A percentile compares a stretch with the other conserved stretches of the same genome.
These are phyloP conservation scores for Diphyllodes magnificus DNA, from an alignment of 2,113 vertebrate genomes.

Conservation along the genomic window DNA sequence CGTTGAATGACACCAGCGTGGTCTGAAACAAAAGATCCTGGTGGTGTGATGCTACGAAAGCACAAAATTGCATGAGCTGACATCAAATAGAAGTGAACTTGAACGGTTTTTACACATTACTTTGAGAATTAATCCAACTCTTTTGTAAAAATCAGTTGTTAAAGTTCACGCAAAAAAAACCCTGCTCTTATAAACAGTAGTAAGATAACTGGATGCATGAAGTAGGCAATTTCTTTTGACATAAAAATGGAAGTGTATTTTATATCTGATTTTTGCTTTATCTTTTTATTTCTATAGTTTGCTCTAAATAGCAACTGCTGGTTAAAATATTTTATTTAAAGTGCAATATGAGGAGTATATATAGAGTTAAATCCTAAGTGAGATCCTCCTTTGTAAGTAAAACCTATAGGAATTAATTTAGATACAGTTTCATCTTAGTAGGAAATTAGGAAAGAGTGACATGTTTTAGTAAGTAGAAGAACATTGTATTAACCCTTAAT, in stretches of 20 bases:
- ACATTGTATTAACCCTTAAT: not conserved
- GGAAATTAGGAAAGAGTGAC: not conserved
- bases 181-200: not conserved
- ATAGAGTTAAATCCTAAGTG: not conserved
- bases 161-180: accelerated
- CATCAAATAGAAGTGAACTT: not conserved
- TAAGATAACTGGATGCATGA: not conserved
- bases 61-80: not conserved
- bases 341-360: not conserved
- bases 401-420: not conserved
- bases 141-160: not conserved
- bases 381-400: not conserved
- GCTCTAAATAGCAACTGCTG: not conserved
- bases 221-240: not conserved
- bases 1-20: not conserved
- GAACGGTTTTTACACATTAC: not conserved
- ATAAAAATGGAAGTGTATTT: not conserved
- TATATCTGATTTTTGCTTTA: not conserved
- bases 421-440: not conserved
- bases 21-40: not conserved
- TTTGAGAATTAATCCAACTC: not conserved
- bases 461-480: not conserved
- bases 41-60: not conserved
- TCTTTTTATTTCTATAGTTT: not conserved
- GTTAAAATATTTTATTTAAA: not conserved